These are phyloP conservation scores for Propithecus coquereli DNA, from an alignment of 2,113 vertebrate genomes.

Conservation along the genomic window DNA sequence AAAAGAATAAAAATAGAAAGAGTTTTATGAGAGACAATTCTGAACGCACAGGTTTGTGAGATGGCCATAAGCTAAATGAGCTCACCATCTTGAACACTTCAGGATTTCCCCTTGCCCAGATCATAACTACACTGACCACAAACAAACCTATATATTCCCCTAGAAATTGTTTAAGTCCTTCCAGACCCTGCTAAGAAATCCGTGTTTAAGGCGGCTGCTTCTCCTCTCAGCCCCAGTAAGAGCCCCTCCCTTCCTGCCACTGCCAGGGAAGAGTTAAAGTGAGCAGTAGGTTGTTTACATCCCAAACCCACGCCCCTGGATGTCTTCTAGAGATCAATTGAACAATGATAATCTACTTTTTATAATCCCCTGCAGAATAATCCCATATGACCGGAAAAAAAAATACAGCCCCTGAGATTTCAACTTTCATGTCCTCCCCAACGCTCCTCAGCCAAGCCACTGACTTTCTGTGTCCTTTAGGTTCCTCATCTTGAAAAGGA, in stretches of 20 bases:
- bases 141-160: not conserved
- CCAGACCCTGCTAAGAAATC: not conserved
- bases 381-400: too few relatives aligned
- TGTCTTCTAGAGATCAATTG: not conserved
- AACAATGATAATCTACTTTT: not conserved
- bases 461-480: not conserved
- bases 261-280: not conserved
- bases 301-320: not conserved
- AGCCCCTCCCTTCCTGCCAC: not conserved
- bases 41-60: not conserved
- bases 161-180: constrained; percentile 7
- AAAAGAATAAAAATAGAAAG: not conserved
- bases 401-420: not conserved
- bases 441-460: not conserved
- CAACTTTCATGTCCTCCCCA: not conserved
- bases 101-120: not conserved
- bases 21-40: not conserved
- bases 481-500: not conserved
- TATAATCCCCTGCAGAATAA: not conserved
- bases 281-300: not conserved
- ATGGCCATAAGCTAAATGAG: not conserved
- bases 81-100: not conserved
- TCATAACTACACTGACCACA: not conserved
- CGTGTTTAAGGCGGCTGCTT: not conserved
- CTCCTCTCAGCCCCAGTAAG: not conserved